Conservation (phyloP, 1,140 invertebrate species). For the Idris sp. region DNA sequence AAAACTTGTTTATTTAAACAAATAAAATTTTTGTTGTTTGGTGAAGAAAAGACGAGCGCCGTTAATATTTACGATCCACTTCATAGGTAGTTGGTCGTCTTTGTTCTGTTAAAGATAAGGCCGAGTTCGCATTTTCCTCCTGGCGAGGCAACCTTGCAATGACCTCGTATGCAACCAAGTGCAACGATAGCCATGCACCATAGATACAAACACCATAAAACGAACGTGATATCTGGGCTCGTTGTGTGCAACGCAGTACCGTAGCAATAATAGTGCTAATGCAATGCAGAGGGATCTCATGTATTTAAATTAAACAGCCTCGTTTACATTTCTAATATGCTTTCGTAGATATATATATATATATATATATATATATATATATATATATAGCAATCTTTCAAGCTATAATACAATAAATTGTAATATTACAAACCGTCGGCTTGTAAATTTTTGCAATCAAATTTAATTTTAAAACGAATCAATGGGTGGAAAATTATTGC, state of each 20-base stretch:
- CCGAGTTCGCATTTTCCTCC: conserved; percentile 61
- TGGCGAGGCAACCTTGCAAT: conserved; percentile 75
- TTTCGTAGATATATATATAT: conserved; percentile 25
- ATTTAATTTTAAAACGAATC: no score
- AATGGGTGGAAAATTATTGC: no score
- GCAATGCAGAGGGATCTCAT: conserved; percentile 44
- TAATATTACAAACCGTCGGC: no score
- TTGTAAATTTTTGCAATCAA: no score
- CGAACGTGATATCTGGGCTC: conserved; percentile 61
- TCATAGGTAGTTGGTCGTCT: conserved; percentile 49
- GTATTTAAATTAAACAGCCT: conserved; percentile 57
- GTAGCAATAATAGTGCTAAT: conserved; percentile 57
- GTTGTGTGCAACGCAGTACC: conserved; percentile 49
- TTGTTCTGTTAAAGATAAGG: conserved; percentile 39
- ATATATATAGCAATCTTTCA: no score
- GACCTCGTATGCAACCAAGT: conserved; percentile 74
- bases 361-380: not conserved
- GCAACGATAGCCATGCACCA: conserved; percentile 64
- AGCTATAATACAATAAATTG: no score
- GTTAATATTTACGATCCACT: conserved; percentile 60
- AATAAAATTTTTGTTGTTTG: conserved; percentile 26
- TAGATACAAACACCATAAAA: conserved; percentile 64
- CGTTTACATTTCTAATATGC: conserved; percentile 40
- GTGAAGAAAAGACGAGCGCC: conserved; percentile 24
- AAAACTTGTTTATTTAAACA: conserved; percentile 10